These are phyloP conservation scores for Didymodactylos carnosus DNA, from an alignment of 2,888 invertebrate genomes.

Conservation along the genomic window DNA sequence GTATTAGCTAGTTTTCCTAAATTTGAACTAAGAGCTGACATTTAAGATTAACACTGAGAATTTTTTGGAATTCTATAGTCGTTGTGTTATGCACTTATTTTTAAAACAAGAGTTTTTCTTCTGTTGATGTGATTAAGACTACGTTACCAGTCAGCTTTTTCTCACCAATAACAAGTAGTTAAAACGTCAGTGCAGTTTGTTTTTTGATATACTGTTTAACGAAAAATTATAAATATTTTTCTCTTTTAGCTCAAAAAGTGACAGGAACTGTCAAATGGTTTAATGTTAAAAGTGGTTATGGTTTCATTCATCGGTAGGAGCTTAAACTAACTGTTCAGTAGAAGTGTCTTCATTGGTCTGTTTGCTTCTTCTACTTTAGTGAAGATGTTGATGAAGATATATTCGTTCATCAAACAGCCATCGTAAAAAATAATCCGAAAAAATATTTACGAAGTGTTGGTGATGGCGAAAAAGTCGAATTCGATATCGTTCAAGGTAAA, in stretches of 20 bases:
- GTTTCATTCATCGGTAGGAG: constrained; percentile 80
- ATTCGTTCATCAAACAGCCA: constrained; percentile 92
- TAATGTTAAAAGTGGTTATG: constrained; percentile 51
- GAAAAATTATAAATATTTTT: too few species aligned
- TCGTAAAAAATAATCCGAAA: constrained; percentile 84
- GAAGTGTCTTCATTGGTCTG: constrained; percentile 16
- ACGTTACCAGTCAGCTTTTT: too few species aligned
- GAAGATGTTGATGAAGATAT: constrained; percentile 96
- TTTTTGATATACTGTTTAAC: too few species aligned
- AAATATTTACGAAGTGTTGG: constrained; percentile 92
- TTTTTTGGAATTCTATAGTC: too few species aligned
- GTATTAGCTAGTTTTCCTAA: too few species aligned
- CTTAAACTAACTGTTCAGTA: constrained; percentile 15
- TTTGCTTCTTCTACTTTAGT: constrained; percentile 38
- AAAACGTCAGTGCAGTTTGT: too few species aligned
- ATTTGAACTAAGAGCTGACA: too few species aligned
- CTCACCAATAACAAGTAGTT: too few species aligned
- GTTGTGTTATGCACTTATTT: too few species aligned
- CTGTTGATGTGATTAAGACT: too few species aligned
- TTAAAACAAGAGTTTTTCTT: too few species aligned
- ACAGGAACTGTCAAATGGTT: constrained; percentile 91
- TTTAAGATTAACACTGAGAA: too few species aligned
- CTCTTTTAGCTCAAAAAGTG: constrained; percentile 39
- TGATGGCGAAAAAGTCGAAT: constrained; percentile 86
- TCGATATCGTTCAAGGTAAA: constrained; percentile 70